Percentiles rank a stretch among this genome's conserved stretches.
phyloP scores from a whole-genome alignment of 1,140 invertebrate species.

The Brachionus asplanchnoidis region DNA sequence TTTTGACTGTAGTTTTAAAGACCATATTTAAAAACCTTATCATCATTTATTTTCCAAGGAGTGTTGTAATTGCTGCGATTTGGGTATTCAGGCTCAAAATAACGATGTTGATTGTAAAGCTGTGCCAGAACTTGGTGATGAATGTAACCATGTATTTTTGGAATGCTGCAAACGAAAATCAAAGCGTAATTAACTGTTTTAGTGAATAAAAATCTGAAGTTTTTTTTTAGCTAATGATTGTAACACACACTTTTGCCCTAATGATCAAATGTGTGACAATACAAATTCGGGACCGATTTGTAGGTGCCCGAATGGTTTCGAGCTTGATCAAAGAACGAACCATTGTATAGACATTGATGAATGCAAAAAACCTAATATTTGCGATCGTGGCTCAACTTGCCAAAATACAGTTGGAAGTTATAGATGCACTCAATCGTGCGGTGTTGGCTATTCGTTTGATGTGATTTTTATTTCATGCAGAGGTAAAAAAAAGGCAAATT shows the following conservation, averaged over 20 bases:
- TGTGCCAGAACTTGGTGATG: conserved; percentile 46
- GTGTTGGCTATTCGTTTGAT: conserved; percentile 23
- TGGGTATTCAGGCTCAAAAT: conserved; percentile 46
- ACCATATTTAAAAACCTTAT: too few relatives aligned
- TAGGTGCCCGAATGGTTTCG: conserved; percentile 20
- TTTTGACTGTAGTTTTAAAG: conserved; percentile 7
- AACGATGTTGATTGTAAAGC: conserved; percentile 44
- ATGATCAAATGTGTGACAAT: conserved; percentile 27
- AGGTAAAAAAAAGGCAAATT: background rate
- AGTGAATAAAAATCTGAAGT: background rate
- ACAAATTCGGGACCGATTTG: background rate
- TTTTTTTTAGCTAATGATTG: background rate
- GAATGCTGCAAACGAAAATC: conserved; percentile 48
- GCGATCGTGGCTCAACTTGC: conserved; percentile 51
- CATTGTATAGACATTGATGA: conserved; percentile 58
- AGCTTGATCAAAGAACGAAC: background rate
- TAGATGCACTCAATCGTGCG: conserved; percentile 28
- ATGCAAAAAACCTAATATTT: conserved; percentile 58
- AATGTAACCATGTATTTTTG: conserved; percentile 49
- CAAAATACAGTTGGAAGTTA: conserved; percentile 54
- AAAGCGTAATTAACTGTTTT: background rate
- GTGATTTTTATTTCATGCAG: background rate
- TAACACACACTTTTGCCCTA: conserved; percentile 31
- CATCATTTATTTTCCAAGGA: conserved; percentile 45
- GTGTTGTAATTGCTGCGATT: conserved; percentile 54